Percentiles rank a stretch among this genome's conserved stretches.
phyloP scores from a whole-genome alignment of 2,888 invertebrate species.

The Augiades crinisus region DNA sequence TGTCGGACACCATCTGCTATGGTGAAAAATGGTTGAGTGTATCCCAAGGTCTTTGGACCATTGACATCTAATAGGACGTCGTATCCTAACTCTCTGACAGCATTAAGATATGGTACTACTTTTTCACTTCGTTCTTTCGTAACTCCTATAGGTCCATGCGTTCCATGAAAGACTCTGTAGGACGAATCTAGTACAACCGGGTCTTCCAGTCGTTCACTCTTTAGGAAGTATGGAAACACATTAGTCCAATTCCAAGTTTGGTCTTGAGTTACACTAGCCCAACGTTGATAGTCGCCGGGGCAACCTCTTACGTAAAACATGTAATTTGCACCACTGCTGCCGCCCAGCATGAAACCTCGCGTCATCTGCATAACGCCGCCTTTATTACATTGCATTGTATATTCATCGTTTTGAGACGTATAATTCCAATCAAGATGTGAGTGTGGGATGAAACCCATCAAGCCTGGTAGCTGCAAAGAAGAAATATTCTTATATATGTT shows the following conservation, averaged over 20 bases:
- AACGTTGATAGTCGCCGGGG: slow-evolving; percentile 62
- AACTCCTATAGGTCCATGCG: slow-evolving; percentile 43
- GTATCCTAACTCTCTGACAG: neutral
- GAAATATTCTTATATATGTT: too few relatives aligned
- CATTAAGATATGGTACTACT: neutral
- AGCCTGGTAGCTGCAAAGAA: slow-evolving; percentile 44
- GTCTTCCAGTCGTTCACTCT: slow-evolving; percentile 32
- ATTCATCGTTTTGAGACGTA: slow-evolving; percentile 66
- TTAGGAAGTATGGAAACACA: slow-evolving; percentile 34
- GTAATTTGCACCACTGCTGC: slow-evolving; percentile 70
- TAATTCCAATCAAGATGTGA: slow-evolving; percentile 79
- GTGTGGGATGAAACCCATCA: slow-evolving; percentile 50
- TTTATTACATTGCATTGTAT: slow-evolving; percentile 48
- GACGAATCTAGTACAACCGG: slow-evolving; percentile 21
- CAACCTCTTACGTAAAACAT: slow-evolving; percentile 75
- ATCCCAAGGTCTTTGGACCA: neutral
- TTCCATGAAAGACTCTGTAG: slow-evolving; percentile 38
- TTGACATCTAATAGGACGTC: neutral
- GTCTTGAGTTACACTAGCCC: slow-evolving; percentile 64
- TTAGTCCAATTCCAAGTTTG: slow-evolving; percentile 65
- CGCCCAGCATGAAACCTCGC: slow-evolving; percentile 81
- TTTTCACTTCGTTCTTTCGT: slow-evolving; percentile 1
- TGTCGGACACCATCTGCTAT: slow-evolving; percentile 53
- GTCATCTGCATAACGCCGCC: slow-evolving; percentile 76
- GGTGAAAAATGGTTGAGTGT: neutral